Evolutionary conservation across 2,797 vertebrate species (phyloP), one percentile per base, ranked within the genome.

Genomic region (Amblyraja radiata): DNA sequence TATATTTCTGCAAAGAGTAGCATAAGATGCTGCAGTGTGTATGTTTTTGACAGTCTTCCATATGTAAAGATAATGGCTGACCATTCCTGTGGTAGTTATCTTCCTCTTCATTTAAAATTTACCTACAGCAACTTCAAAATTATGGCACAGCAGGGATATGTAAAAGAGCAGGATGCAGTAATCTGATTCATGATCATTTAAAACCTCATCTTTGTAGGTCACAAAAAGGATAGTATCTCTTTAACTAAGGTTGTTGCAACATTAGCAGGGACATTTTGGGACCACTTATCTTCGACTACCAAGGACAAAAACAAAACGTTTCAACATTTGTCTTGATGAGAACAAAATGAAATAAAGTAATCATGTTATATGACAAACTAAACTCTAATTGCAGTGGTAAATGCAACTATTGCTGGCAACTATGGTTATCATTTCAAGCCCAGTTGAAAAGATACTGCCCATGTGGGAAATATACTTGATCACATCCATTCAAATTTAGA

Each of bases 101-200:
- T 91, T 25, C 36, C 90, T 76, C 71, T 74, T 91, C 9, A 46
- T 25, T 92, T 92, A 76, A 91, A 86, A 91, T 91, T 73, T 91
- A 91, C 88, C 73, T 91, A 74, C 88, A 54, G 65, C 65, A 91
- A 39, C 39, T 74, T 92, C 90, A 92, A 76, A 36, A 92, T 92
- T 74, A 92, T 92, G 71, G 76, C 90, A 92, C 71, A 76, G 71
- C 39, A 74, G 68, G 90, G 90, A 92, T 92, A 74, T 74, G 71
- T 92, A 92, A 92, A 92, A 92, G 90, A 92, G 90, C 74, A 92
- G 46, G 71, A 92, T 92, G 68, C 46, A n/a, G 21, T 23, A 58
- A 76, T 74, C 73, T 92, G 90, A 92, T 92, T 76, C 90, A 92
- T 92, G 71, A 92, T 8, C 73, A 76, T 76, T 71, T 74, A 74